Percentiles rank a stretch among this genome's conserved stretches.
Conservation (phyloP, 1,140 invertebrate species). For the Papilio polyxenes region DNA sequence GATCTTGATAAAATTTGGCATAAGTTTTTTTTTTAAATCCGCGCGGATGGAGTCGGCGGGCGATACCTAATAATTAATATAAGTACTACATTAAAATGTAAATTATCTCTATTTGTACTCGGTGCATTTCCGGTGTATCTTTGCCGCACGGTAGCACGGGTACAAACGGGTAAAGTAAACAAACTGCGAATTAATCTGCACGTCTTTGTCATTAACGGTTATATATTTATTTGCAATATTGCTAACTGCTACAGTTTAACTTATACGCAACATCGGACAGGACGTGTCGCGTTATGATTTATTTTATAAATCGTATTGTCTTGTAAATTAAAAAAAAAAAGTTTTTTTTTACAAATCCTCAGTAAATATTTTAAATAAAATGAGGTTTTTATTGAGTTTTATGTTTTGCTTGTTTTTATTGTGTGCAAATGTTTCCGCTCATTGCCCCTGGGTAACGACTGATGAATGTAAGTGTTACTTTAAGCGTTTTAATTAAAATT, state of each 20-base stretch:
- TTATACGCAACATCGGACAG: neutral
- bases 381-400: conserved; percentile 27
- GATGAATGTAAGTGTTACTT: conserved; percentile 58
- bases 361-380: conserved; percentile 26
- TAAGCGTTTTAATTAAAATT: conserved; percentile 31
- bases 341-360: neutral
- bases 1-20: no score
- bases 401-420: conserved; percentile 38
- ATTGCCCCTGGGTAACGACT: conserved; percentile 51
- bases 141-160: neutral
- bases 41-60: no score
- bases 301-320: neutral
- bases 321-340: neutral
- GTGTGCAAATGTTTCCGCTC: conserved; percentile 37
- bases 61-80: neutral
- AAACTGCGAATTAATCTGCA: conserved; percentile 12
- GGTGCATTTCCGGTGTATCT: conserved; percentile 23
- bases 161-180: neutral
- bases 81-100: neutral
- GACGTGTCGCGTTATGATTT: conserved; percentile 18
- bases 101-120: conserved; percentile 20
- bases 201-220: neutral
- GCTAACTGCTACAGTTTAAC: conserved; percentile 25
- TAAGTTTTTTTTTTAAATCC: no score
- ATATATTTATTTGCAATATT: conserved; percentile 33